phyloP scores from a whole-genome alignment of 1,140 invertebrate genomes.

The Cotesia glomerata region DNA sequence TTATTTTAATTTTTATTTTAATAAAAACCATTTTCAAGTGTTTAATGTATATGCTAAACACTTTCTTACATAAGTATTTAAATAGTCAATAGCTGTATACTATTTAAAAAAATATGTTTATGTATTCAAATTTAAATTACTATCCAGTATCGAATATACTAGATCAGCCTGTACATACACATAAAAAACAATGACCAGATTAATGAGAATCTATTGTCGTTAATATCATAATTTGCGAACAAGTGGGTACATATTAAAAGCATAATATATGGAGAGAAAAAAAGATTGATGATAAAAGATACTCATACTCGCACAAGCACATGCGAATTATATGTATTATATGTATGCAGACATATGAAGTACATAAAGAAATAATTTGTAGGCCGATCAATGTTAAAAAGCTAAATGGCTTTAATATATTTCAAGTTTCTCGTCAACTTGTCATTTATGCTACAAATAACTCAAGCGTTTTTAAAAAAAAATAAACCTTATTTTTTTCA shows the following conservation, averaged over 20 bases:
- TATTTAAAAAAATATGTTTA: too few relatives aligned
- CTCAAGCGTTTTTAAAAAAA: background rate
- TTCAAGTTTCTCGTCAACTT: background rate
- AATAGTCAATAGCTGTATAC: too few relatives aligned
- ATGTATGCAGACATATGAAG: background rate
- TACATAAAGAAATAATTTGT: background rate
- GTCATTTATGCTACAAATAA: background rate
- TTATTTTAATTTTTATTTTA: too few relatives aligned
- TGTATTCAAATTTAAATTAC: too few relatives aligned
- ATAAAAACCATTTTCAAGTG: too few relatives aligned
- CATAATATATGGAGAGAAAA: background rate
- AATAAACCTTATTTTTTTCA: background rate
- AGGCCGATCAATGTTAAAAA: conserved; percentile 47
- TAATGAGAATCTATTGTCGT: conserved; percentile 42
- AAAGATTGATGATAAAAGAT: background rate
- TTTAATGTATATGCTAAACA: too few relatives aligned
- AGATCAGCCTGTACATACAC: conserved; percentile 29
- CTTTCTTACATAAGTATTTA: too few relatives aligned
- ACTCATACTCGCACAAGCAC: background rate
- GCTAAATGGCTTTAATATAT: conserved; percentile 44
- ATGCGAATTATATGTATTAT: conserved; percentile 15
- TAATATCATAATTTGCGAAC: conserved; percentile 30
- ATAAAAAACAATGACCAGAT: conserved; percentile 36
- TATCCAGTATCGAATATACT: background rate
- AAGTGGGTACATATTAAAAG: background rate